Percentiles rank a stretch among this genome's conserved stretches.
Evolutionary conservation across 64 coral and sea anemone species (phyloP).

Genomic region (Anthopleura sola): DNA sequence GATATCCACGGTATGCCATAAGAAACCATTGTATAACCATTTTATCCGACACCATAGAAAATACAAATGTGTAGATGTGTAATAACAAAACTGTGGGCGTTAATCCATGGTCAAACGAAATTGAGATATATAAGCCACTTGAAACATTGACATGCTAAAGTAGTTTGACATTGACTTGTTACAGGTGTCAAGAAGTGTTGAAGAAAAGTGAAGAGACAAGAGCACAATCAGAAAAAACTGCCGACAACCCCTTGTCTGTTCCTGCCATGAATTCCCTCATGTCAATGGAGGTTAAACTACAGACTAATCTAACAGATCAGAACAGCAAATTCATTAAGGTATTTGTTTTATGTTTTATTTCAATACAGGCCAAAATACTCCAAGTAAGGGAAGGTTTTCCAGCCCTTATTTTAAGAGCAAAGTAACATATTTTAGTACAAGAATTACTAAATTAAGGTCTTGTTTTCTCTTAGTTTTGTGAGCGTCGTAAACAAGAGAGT

Average conservation of each 20-base stretch:
- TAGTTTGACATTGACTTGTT: not conserved
- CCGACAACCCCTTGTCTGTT: slow-evolving; percentile 55
- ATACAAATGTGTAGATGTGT: too few species aligned
- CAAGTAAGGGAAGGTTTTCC: too few species aligned
- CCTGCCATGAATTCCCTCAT: slow-evolving; percentile 75
- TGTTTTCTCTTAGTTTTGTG: slow-evolving; percentile 74
- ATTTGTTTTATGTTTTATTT: not conserved
- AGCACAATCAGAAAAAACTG: slow-evolving; percentile 35
- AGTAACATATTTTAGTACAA: too few species aligned
- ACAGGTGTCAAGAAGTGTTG: slow-evolving; percentile 71
- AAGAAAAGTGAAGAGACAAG: slow-evolving; percentile 52
- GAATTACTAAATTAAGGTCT: not conserved
- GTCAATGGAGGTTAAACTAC: slow-evolving; percentile 90
- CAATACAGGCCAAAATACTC: too few species aligned
- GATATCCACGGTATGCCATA: too few species aligned
- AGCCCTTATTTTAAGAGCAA: too few species aligned
- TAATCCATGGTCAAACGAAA: not conserved
- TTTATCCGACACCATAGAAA: too few species aligned
- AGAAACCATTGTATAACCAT: too few species aligned
- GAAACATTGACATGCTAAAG: too few species aligned
- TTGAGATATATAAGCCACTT: too few species aligned
- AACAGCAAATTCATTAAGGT: slow-evolving; percentile 98
- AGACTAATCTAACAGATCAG: slow-evolving; percentile 92
- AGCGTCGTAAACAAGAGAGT: slow-evolving; percentile 95
- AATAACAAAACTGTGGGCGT: too few species aligned